Conservation (phyloP, 1,140 invertebrate species). For the Macrobrachium nipponense region DNA sequence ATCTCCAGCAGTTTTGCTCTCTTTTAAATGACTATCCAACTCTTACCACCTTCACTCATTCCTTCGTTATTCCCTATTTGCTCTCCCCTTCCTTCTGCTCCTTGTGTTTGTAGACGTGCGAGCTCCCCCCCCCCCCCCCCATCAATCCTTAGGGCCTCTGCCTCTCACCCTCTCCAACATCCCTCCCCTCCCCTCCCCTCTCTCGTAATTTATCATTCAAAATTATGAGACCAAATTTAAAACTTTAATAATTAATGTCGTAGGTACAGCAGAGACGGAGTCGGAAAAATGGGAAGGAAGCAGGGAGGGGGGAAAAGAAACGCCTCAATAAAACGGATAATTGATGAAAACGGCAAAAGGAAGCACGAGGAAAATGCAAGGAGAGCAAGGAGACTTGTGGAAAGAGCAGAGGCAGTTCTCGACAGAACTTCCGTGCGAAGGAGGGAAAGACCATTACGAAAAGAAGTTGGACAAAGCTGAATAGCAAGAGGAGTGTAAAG, state of each 20-base stretch:
- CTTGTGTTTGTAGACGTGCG: neutral
- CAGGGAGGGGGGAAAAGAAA: neutral
- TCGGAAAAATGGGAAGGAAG: neutral
- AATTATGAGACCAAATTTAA: conserved; percentile 37
- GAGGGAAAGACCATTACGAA: too few species aligned
- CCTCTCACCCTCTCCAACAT: neutral
- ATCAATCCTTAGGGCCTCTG: neutral
- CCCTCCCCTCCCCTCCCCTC: neutral
- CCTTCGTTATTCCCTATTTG: neutral
- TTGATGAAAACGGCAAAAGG: too few species aligned
- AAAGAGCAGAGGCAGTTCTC: too few species aligned
- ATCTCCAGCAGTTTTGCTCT: too few species aligned
- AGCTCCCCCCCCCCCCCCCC: neutral
- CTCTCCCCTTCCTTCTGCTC: neutral
- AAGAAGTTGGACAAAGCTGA: too few species aligned
- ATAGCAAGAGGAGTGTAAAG: too few species aligned
- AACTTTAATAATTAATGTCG: conserved; percentile 44
- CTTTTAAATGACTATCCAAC: too few species aligned
- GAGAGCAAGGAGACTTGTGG: too few species aligned
- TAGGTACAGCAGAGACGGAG: conserved; percentile 18
- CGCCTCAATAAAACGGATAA: neutral
- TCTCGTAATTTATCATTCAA: conserved; percentile 42
- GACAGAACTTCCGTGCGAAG: too few species aligned
- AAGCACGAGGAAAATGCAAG: too few species aligned
- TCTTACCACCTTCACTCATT: too few species aligned